Evolutionary conservation across 2,888 invertebrate genomes (phyloP), one percentile per base, ranked within the genome.

Genomic region (Spisula solida): DNA sequence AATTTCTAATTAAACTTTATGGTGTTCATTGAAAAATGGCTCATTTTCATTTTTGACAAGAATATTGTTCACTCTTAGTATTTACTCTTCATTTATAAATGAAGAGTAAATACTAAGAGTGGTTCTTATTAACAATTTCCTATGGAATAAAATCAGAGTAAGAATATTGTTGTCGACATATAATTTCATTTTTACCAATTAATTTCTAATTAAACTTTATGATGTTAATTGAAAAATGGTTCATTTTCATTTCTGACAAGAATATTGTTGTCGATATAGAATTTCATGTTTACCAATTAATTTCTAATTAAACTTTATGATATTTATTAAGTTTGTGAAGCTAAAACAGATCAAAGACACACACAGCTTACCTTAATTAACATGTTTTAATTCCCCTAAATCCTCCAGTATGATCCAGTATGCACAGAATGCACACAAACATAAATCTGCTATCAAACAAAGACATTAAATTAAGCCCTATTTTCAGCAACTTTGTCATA

Each of bases 401-500:
- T 75, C 75, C 75, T 18, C 75, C 75, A 75, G 34, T 31, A 31
- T 34, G 25, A 31, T 18, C 31, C 1, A 75, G 31, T 31, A 34
- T 8, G 41, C 41, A 41, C 8, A 41, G 41, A 41, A 41, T 41
- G 41, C 41, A 41, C 41, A 41, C 41, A 75, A 16, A 75, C 60
- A 34, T 75, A 34, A 75, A 75, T 31, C 10, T 75, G 12, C 31
- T 34, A 75, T 75, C 31, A 75, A 31, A 75, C 75, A 34, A 75
- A 75, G 75, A 75, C 75, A 75, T 75, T 75, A 75, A 75, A 75
- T 16, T 75, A 75, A 66, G n/a, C 60, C 60, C 25, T 66, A 51
- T 51, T 41, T 60, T n/a, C 25, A 60, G n/a, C 20, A 18, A 75
- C 29, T 75, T 31, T 75, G 75, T 75, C 75, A 75, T 16, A 75